Evolutionary conservation across 2,888 invertebrate genomes (phyloP), one percentile per base, ranked within the genome.

Genomic region (Philhelius pedissequus): DNA sequence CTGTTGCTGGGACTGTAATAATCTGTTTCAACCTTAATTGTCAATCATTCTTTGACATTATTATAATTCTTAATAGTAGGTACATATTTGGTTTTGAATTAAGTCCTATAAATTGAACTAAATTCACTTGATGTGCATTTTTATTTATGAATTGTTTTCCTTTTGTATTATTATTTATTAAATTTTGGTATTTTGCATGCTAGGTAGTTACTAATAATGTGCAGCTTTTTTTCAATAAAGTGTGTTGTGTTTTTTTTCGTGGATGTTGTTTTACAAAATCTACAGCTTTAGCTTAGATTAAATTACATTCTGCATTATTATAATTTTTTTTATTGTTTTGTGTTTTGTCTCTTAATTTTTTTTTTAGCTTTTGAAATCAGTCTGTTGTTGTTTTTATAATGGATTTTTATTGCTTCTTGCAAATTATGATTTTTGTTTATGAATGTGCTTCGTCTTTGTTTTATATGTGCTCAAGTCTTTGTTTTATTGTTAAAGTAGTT

Each of bases 181-280:
- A 60, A 69, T 22, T 74, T 82, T 82, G 78, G 82, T 82, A 78
- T 78, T 78, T 82, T 78, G 48, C 56, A 73, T 82, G 68, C n/a
- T n/a, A n/a, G n/a, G n/a, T 54, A 13, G 54, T 82, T n/a, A 45
- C 30, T 68, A 60, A 54, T 78, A 45, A n/a, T 35, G 77, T 82
- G 77, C 70, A 15, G 54, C 1, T 15, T 38, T 32, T 60, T 40
- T 43, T n/a, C 0, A 40, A 43, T 40, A 9, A 5, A 27, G 11
- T 71, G 38, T 64, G 38, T 25, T 50, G n/a, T n/a, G n/a, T 56
- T 69, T 15, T 45, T 45, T 11, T 56, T 56, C 71, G 77, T 74
- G 30, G 82, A 83, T 83, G 82, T 74, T 83, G 66, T 74, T 79
- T 83, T 83, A 83, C 82, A 83, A 83, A 83, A 83, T 83, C 83